Evolutionary conservation across 2,888 invertebrate species (phyloP).

Genomic region (Germaria angustata): DNA sequence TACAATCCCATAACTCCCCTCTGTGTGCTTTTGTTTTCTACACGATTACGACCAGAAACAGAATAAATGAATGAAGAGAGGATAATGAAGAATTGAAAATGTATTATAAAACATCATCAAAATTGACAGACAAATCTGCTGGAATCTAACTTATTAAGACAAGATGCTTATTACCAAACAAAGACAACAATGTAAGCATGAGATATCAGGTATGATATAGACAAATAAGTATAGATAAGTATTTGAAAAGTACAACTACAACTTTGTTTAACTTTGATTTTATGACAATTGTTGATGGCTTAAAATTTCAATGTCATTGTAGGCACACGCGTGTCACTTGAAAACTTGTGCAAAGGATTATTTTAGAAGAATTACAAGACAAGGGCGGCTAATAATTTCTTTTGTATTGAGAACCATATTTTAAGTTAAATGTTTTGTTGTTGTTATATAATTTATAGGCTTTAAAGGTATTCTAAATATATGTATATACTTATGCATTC

Average conservation of each 20-base stretch:
- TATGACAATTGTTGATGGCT: constrained; percentile 7
- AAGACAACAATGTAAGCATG: neutral
- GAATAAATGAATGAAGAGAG: neutral
- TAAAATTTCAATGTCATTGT: neutral
- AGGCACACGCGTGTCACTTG: neutral
- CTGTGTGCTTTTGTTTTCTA: no score
- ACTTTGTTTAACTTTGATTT: constrained; percentile 5
- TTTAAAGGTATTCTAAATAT: no score
- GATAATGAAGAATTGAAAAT: neutral
- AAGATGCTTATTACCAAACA: constrained; percentile 7
- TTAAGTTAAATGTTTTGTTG: no score
- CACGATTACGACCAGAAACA: no score
- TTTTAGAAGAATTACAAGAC: no score
- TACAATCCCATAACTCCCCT: no score
- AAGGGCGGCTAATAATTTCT: no score
- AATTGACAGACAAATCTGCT: constrained; percentile 18
- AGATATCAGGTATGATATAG: neutral
- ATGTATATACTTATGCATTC: no score
- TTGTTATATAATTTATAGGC: no score
- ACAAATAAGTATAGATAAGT: neutral
- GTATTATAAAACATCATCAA: neutral
- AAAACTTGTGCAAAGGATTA: neutral
- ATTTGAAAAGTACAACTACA: neutral
- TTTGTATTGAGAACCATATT: no score
- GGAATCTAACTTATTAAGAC: neutral